phyloP scores from a whole-genome alignment of 92 coral and sea anemone species.

The Epizoanthus rinbou region DNA sequence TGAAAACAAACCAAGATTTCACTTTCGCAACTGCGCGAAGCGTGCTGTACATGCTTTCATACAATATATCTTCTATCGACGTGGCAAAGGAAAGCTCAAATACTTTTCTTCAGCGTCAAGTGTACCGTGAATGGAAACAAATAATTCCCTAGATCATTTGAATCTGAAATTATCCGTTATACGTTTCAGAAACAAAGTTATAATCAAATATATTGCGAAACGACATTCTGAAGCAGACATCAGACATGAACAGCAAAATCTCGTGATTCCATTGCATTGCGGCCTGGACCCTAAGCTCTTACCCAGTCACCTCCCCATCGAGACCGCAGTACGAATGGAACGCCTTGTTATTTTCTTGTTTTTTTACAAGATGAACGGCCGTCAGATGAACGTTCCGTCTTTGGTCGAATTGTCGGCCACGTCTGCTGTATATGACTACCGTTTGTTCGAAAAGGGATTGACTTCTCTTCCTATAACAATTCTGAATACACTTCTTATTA shows the following conservation, averaged over 20 bases:
- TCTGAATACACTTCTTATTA: slow-evolving; percentile 62
- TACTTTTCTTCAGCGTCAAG: neutral
- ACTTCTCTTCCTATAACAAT: slow-evolving; percentile 65
- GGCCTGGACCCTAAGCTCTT: slow-evolving; percentile 20
- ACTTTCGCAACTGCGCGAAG: slow-evolving; percentile 13
- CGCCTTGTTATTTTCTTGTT: too few relatives aligned
- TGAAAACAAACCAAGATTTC: slow-evolving; percentile 23
- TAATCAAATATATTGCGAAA: neutral
- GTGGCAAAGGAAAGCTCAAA: neutral
- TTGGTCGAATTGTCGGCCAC: slow-evolving; percentile 65
- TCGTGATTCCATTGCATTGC: slow-evolving; percentile 6
- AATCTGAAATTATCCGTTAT: too few relatives aligned
- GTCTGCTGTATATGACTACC: slow-evolving; percentile 62
- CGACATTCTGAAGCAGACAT: neutral
- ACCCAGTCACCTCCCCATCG: neutral
- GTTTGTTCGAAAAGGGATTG: slow-evolving; percentile 44
- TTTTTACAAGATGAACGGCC: neutral
- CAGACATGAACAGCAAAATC: neutral
- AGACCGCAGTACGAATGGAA: too few relatives aligned
- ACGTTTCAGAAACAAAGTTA: too few relatives aligned
- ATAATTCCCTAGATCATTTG: too few relatives aligned
- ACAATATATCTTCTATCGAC: neutral
- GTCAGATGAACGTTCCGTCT: slow-evolving; percentile 43
- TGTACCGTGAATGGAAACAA: neutral
- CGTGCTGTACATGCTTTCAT: neutral